Evolutionary conservation across 2,113 vertebrate species (phyloP).

Genomic region (Cottus gobio): DNA sequence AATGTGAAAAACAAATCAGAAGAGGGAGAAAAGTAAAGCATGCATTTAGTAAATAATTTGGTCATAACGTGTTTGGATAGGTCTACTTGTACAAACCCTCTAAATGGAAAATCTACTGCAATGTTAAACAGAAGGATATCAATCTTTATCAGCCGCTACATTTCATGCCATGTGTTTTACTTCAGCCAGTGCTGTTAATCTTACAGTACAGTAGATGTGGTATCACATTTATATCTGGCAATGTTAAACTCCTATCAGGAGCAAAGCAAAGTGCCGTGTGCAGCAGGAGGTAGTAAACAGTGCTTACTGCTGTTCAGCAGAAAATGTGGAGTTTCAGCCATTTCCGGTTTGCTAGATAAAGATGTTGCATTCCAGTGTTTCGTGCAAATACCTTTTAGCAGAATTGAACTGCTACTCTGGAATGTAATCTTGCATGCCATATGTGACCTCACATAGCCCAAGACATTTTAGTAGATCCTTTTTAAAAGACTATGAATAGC

Average conservation of each 20-base stretch:
- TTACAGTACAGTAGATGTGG: conserved; percentile 4
- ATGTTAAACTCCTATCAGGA: conserved; percentile 21
- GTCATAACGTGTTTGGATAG: not conserved
- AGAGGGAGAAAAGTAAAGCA: no score
- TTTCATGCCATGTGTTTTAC: not conserved
- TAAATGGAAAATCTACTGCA: not conserved
- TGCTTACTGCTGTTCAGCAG: not conserved
- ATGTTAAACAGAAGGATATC: not conserved
- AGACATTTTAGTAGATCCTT: not conserved
- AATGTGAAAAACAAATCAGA: not conserved
- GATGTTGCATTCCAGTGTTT: not conserved
- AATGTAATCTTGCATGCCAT: not conserved
- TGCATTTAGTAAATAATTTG: not conserved
- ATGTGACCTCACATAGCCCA: not conserved
- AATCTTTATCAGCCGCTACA: not conserved
- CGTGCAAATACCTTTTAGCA: conserved; percentile 1
- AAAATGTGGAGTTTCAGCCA: not conserved
- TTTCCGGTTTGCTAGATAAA: conserved; percentile 13
- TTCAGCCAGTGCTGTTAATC: conserved; percentile 24
- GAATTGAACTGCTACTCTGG: not conserved
- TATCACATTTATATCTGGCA: not conserved
- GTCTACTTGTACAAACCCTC: not conserved
- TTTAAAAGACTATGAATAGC: not conserved
- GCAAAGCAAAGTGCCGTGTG: conserved; percentile 9
- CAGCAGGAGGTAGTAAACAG: not conserved